Base-by-base conservation (phyloP, 2,888 invertebrate genomes). In the Drosophila prolongata region DNA sequence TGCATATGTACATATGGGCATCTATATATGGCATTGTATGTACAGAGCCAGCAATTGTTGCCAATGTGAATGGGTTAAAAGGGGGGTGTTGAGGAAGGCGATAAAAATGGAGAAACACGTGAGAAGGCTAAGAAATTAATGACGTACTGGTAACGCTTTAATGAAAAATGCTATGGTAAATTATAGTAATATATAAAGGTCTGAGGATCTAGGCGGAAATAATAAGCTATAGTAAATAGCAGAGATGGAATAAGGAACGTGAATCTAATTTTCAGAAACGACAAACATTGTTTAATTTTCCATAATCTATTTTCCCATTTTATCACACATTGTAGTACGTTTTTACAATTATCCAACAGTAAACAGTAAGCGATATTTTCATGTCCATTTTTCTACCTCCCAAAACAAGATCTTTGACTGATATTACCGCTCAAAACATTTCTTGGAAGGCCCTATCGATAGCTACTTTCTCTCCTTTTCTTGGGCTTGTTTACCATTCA, bases 401-500 rank as follows among this genome's bases (percentile, higher is more conserved):
- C 30, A 27, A 43, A 50, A 40, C 61, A 60, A 57, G 62, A 62
- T 61, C 62, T 47, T 40, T 40, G 9, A 38, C 30, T 24, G 61
- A 62, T 62, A 62, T 37, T 30, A 38, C 30, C 35, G 27, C 11
- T n/a, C 38, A 14, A 44, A 11, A 52, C 16, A 62, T 42, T 73
- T 73, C 74, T 30, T 27, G 16, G 64, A 55, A 71, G 35, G 44
- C 37, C 55, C 72, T 61, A 64, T 73, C 40, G 40, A 54, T 72
- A 44, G 40, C 54, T 35, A 54, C 49, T 72, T 71, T 54, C 72
- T 38, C 43, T 42, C n/a, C 24, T 16, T 3, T 30, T 30, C 14
- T 3, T 3, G 27, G 40, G 10, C 27, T 49, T 70, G 70, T 70
- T 68, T 69, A 14, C 40, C 53, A 24, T 52, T 57, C 61, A 71